phyloP scores from a whole-genome alignment of 2,113 vertebrate genomes.

The Psammodynastes pulverulentus region DNA sequence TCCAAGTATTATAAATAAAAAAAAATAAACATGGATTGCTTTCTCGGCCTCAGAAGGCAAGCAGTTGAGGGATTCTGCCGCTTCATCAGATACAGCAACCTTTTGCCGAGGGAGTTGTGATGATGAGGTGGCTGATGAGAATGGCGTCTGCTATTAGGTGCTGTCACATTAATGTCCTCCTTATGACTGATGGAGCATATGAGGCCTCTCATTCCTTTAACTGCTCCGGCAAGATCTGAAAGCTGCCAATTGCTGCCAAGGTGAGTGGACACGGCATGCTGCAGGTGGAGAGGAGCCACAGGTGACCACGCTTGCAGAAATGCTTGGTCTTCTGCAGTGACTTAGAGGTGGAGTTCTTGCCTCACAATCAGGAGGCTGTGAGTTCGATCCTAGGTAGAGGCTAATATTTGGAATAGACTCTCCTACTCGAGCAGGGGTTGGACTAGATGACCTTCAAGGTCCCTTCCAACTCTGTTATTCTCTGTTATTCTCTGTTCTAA shows the following conservation, averaged over 20 bases:
- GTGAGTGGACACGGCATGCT: not conserved
- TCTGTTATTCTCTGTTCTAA: too few relatives aligned
- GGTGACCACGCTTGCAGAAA: not conserved
- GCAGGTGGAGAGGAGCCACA: conserved; percentile 14
- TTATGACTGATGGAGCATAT: conserved; percentile 26
- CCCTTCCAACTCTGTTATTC: too few relatives aligned
- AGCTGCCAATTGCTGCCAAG: conserved; percentile 4
- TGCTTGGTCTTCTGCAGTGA: too few relatives aligned
- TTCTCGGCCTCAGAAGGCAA: not conserved
- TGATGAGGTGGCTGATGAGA: conserved; percentile 55
- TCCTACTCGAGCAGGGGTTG: too few relatives aligned
- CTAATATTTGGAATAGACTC: too few relatives aligned
- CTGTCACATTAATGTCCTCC: conserved; percentile 55
- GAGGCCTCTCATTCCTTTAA: conserved; percentile 53
- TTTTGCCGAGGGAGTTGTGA: conserved; percentile 46
- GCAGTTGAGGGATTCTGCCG: not conserved
- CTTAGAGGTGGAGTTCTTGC: too few relatives aligned
- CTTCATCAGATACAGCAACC: not conserved
- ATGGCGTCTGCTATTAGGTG: conserved; percentile 48
- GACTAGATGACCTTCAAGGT: too few relatives aligned
- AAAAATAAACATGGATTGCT: not conserved
- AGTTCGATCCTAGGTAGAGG: too few relatives aligned
- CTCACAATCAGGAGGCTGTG: too few relatives aligned
- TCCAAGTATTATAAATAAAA: not conserved
- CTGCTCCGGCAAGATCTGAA: not conserved